Base-by-base conservation (phyloP, 2,888 invertebrate species). In the Dione vanillae region DNA sequence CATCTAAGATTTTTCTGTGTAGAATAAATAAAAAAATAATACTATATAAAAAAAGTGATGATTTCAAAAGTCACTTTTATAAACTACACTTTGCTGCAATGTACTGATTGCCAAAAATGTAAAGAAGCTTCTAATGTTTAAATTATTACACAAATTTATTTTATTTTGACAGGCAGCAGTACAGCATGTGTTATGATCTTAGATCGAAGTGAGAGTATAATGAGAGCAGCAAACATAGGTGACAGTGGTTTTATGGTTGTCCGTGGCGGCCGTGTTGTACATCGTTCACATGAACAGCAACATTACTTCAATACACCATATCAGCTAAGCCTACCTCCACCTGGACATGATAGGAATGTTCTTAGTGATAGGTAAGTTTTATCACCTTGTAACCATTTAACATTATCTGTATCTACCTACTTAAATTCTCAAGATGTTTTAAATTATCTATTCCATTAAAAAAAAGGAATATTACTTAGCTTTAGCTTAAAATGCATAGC, bases 281-380 rank as follows among this genome's bases (percentile, higher is more conserved):
- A 98, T 85, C 96, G 97, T 74, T 99, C 99, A 6, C 97, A 97
- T 82, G 99, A 99, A 87, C 99, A 99, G 84, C 98, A 99, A 83
- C 99, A 99, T 90, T 99, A 99, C 92, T 99, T 99, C 91, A 99
- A 99, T 93, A 99, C 99, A 49, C 99, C 99, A 5, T 99, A 98
- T 94, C 99, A 99, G 91, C 94, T 99, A 76, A 97, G 99, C 62
- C 93, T 99, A 79, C 98, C 99, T 47, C 99, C 99, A 27, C 98
- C 98, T 1, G 97, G 97, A 14, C 96, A 97, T 79, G 96, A 96
- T 77, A 96, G 96, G 74, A 96, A 96, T 82, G 98, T 98, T 73
- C 95, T 98, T 20, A 97, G 97, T 87, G 99, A 99, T 89, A 97
- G 96, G 96, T 96, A 67, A 45, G 64, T 20, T 35, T 45, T n/a